Conservation (phyloP, 2,113 vertebrate genomes). For the Macaca nemestrina region DNA sequence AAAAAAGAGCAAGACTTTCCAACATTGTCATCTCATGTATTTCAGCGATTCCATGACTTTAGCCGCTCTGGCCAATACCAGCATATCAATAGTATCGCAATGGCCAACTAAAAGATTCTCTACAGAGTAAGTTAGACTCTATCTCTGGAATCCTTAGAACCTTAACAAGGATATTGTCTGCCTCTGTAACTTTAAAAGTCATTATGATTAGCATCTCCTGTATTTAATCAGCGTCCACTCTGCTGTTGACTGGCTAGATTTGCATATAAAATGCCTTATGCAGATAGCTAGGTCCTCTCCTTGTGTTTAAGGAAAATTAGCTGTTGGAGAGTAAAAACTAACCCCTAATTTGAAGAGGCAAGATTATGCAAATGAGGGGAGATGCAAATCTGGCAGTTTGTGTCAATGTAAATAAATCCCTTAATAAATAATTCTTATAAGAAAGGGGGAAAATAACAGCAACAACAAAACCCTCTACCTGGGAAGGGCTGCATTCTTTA, state of each 20-base stretch:
- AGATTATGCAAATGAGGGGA: conserved; percentile 24
- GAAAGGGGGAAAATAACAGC: not conserved
- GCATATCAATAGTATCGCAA: not conserved
- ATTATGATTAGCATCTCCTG: conserved; percentile 70
- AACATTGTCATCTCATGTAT: not conserved
- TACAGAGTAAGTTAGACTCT: not conserved
- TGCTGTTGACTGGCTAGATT: conserved; percentile 73
- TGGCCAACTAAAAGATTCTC: not conserved
- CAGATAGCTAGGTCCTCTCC: conserved; percentile 36
- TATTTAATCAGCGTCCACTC: conserved; percentile 73
- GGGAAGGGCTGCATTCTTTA: not conserved
- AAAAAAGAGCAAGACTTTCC: not conserved
- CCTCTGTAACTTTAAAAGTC: conserved; percentile 66
- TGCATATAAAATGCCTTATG: conserved; percentile 71
- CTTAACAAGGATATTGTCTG: not conserved
- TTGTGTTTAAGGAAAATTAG: conserved; percentile 78
- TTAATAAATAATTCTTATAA: not conserved
- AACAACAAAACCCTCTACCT: not conserved
- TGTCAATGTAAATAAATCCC: conserved; percentile 69
- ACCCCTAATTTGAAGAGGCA: conserved; percentile 48
- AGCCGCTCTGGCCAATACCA: not conserved
- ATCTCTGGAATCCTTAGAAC: not conserved
- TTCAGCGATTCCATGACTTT: not conserved
- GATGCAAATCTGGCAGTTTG: conserved; percentile 58
- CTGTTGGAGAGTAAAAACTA: conserved; percentile 56